Evolutionary conservation across 2,113 vertebrate genomes (phyloP).

Genomic region (Micronycteris hirsuta): DNA sequence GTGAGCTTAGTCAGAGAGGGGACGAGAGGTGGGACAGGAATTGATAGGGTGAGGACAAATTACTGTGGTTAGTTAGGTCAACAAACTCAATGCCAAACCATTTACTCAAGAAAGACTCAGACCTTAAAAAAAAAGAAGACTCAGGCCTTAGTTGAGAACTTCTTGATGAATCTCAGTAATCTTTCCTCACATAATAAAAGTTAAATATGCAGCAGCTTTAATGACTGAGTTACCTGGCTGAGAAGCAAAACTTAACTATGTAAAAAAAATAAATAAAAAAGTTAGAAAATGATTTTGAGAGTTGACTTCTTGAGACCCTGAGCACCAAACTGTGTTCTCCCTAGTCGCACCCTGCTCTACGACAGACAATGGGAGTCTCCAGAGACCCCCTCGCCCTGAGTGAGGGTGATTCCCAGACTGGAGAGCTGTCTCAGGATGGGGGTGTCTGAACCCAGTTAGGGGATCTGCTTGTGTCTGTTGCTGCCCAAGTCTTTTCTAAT

Average conservation of each 20-base stretch:
- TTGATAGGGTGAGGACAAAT: neutral
- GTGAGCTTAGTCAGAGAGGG: neutral
- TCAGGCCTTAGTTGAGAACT: neutral
- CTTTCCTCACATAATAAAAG: conserved; percentile 8
- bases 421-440: neutral
- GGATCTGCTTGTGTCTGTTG: neutral
- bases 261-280: conserved; percentile 8
- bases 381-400: neutral
- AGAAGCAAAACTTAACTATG: neutral
- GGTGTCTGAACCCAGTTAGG: neutral
- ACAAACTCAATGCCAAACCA: neutral
- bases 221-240: neutral
- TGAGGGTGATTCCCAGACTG: neutral
- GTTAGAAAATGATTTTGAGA: neutral
- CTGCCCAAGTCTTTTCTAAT: neutral
- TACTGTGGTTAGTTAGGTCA: neutral
- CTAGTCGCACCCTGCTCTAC: neutral
- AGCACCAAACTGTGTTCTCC: neutral
- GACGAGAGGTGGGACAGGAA: neutral
- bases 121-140: neutral
- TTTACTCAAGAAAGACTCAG: neutral
- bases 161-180: neutral
- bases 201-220: neutral
- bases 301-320: neutral
- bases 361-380: accelerated